These are phyloP conservation scores for Orchesella flavescens DNA, from an alignment of 2,888 invertebrate genomes.

Conservation along the genomic window DNA sequence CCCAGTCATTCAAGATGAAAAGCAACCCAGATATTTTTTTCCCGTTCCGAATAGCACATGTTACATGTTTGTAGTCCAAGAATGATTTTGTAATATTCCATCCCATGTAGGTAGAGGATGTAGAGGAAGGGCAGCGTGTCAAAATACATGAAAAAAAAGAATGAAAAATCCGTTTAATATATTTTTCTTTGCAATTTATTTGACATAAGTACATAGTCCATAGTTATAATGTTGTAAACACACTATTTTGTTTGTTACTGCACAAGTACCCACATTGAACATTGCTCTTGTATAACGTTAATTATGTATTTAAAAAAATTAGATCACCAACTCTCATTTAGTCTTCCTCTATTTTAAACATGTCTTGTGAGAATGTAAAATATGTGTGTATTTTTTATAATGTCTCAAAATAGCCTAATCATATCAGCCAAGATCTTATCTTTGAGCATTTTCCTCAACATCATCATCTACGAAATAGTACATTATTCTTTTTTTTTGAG, in stretches of 20 bases:
- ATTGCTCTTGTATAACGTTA: background rate
- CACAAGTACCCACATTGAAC: too few relatives aligned
- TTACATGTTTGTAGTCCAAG: background rate
- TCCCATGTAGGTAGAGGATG: background rate
- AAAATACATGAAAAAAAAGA: conserved; percentile 41
- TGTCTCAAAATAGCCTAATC: too few relatives aligned
- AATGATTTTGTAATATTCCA: background rate
- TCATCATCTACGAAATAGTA: too few relatives aligned
- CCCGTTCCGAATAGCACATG: conserved; percentile 14
- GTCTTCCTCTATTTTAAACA: too few relatives aligned
- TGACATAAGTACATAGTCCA: background rate
- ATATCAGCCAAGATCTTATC: too few relatives aligned
- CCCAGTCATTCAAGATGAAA: too few relatives aligned
- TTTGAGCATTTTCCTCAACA: too few relatives aligned
- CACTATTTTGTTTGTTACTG: background rate
- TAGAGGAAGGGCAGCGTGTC: conserved; percentile 29
- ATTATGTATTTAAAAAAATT: too few relatives aligned
- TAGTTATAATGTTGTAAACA: background rate
- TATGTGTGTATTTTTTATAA: too few relatives aligned
- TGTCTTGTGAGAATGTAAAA: too few relatives aligned
- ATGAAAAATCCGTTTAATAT: conserved; percentile 29
- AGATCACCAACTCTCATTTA: too few relatives aligned
- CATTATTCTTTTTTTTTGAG: background rate
- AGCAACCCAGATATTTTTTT: background rate
- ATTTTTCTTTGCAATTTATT: background rate